Evolutionary conservation across 2,888 invertebrate genomes (phyloP), one percentile per base, ranked within the genome.

Genomic region (Aleiodes alternator): DNA sequence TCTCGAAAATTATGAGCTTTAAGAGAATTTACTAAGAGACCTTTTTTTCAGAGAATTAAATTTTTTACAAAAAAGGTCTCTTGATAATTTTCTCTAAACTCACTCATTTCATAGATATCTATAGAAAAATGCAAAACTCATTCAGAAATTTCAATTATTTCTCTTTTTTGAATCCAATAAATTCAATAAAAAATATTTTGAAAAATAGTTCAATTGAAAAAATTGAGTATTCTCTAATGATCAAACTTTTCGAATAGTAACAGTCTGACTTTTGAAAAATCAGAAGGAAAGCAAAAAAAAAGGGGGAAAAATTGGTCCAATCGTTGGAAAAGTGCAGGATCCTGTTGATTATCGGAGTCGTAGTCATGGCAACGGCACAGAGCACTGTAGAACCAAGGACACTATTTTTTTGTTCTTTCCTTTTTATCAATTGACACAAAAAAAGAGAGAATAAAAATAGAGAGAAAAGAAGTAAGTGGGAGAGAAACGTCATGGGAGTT

Each of bases 281-380:
- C 23, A 31, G 29, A 16, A 16, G 16, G 5, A 48, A 43, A 11
- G 12, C 34, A 43, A 23, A 48, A 23, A 7, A 48, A 16, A 23
- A 16, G 48, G 23, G 23, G 29, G 55, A n/a, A 38, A 43, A 64
- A 66, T 76, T 77, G 70, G 73, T 72, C 61, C 69, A 78, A 81
- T 79, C 77, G 69, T 75, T n/a, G 55, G 55, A 76, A 59, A 71
- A 72, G 72, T 70, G n/a, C 53, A 69, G 71, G 68, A 74, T 48
- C 71, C 72, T 73, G 82, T 84, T 84, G 84, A 85, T 84, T 81
- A 80, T 77, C 76, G 61, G 64, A 56, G 31, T 75, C 77, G 86
- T 86, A 81, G 80, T 73, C 85, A 86, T 85, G 84, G 77, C 76
- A 78, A 86, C 86, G 84, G 86, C 86, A 86, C 9, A 86, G 79